A percentile compares a stretch with the other conserved stretches of the same genome.
Conservation (phyloP, 2,113 vertebrate genomes). For the Tragelaphus strepsiceros region DNA sequence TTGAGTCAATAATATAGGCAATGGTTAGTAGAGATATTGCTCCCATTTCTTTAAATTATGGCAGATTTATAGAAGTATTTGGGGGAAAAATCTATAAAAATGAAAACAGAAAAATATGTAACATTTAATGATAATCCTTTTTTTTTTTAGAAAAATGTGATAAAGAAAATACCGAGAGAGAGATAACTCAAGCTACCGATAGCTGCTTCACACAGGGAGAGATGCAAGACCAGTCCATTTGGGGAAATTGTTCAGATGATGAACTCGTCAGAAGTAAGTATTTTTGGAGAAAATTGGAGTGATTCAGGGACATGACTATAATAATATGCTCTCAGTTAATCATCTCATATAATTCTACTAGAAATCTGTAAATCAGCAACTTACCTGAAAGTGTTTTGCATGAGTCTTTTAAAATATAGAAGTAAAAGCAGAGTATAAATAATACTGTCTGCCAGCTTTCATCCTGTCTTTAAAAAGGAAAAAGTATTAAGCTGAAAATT, state of each 20-base stretch:
- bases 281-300: constrained; percentile 71
- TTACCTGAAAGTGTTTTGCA: constrained; percentile 55
- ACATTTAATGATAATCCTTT: neutral
- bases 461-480: neutral
- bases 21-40: neutral
- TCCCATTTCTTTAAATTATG: neutral
- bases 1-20: neutral
- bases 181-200: constrained; percentile 65
- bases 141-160: constrained; percentile 85
- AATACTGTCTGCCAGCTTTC: neutral
- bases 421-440: constrained; percentile 24
- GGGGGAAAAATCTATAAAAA: neutral
- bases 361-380: constrained; percentile 24
- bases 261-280: constrained; percentile 93
- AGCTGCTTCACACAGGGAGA: constrained; percentile 78
- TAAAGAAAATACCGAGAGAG: constrained; percentile 74
- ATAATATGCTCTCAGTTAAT: constrained; percentile 57
- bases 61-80: neutral
- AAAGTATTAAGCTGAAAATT: neutral
- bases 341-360: constrained; percentile 63
- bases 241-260: constrained; percentile 79
- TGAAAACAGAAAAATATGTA: neutral
- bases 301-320: neutral
- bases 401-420: neutral
- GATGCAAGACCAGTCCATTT: constrained; percentile 77